phyloP scores from a whole-genome alignment of 2,113 vertebrate species.

The Peromyscus californicus region DNA sequence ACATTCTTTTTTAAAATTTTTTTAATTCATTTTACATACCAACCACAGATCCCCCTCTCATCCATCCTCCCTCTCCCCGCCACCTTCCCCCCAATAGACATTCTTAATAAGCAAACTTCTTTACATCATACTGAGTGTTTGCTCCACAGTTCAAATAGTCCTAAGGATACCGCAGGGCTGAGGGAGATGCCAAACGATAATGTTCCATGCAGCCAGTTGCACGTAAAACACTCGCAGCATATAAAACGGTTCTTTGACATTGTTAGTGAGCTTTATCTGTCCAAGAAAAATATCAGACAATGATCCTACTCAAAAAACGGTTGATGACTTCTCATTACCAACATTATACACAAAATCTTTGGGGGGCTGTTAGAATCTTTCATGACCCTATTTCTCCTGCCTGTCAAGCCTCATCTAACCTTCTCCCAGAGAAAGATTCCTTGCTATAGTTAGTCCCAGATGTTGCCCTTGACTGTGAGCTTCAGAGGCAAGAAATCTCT shows the following conservation, averaged over 20 bases:
- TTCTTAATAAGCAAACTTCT: background rate
- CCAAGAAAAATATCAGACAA: slow-evolving; percentile 13
- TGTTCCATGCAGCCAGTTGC: background rate
- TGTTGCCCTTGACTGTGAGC: background rate
- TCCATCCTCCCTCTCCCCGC: no score
- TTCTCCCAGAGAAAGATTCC: background rate
- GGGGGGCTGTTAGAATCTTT: background rate
- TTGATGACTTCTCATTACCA: background rate
- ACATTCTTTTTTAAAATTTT: background rate
- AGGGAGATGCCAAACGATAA: background rate
- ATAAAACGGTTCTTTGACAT: background rate
- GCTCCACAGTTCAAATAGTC: background rate
- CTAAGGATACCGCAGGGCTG: background rate
- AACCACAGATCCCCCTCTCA: no score
- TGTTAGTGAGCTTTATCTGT: background rate
- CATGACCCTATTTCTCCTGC: background rate
- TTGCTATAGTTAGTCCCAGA: background rate
- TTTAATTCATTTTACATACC: no score
- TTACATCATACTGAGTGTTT: background rate
- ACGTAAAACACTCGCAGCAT: background rate
- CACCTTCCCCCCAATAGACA: background rate
- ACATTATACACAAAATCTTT: background rate
- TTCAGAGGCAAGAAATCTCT: background rate
- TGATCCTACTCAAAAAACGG: background rate
- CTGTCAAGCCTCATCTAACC: background rate